Evolutionary conservation across 2,888 invertebrate genomes (phyloP).

Genomic region (Melolontha melolontha): DNA sequence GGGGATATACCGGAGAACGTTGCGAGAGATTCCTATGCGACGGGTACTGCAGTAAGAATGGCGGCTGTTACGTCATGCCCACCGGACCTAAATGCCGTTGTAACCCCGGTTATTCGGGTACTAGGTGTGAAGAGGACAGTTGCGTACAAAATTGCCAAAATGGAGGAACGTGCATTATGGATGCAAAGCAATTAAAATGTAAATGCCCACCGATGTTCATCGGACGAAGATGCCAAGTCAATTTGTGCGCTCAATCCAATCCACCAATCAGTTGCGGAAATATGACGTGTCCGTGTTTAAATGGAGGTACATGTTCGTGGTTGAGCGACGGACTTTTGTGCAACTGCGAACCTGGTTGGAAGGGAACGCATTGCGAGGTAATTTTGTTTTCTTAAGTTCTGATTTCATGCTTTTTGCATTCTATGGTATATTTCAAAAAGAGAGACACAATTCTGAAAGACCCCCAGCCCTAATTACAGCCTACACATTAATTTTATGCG

Average conservation of each 20-base stretch:
- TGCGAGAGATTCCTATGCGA: constrained; percentile 64
- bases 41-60: constrained; percentile 57
- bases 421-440: no score
- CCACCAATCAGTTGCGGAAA: constrained; percentile 54
- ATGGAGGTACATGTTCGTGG: constrained; percentile 69
- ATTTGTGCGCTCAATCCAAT: constrained; percentile 65
- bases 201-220: constrained; percentile 64
- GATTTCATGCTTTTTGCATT: neutral
- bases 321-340: constrained; percentile 67
- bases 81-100: constrained; percentile 51
- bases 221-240: constrained; percentile 68
- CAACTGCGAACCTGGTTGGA: constrained; percentile 69
- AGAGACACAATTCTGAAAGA: no score
- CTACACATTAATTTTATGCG: no score
- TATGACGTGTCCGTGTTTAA: constrained; percentile 65
- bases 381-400: constrained; percentile 44
- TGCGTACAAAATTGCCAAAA: constrained; percentile 72
- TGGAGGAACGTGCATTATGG: constrained; percentile 67
- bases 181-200: constrained; percentile 64
- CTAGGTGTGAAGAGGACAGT: constrained; percentile 71
- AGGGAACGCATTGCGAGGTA: constrained; percentile 70
- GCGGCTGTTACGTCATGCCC: constrained; percentile 54
- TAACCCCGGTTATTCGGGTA: constrained; percentile 67
- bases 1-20: constrained; percentile 67
- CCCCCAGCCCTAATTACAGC: no score